Base-by-base conservation (phyloP, 2,797 vertebrate species). In the Bucorvus abyssinicus region DNA sequence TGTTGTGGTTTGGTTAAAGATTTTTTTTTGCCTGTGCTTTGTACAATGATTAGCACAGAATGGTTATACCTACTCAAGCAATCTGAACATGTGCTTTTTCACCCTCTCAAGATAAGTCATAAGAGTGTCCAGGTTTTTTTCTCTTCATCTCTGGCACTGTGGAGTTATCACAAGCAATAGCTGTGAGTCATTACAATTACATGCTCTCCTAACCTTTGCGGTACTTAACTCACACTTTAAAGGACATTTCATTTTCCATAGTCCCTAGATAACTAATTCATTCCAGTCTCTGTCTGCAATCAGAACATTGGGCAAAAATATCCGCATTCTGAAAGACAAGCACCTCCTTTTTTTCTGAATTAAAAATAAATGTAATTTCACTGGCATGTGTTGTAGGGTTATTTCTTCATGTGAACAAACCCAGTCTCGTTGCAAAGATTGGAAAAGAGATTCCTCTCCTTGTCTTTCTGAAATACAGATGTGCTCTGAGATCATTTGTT, bases 181-280 rank as follows among this genome's bases (percentile, higher is more conserved):
- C 65, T 83, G 38, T 65, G 47, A 91, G 63, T 81, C 83, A 63
- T 86, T 91, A 78, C 65, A 63, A 73, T 69, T 91, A 75, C 17
- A 49, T 71, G 34, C 44, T 76, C 63, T 86, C 22, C 36, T 38
- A 83, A 80, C 26, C 69, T 83, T 32, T 44, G 12, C 40, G 61
- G 57, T 87, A 61, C 82, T 81, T 94, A 89, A 67, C 22, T 79
- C 56, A 92, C 61, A 68, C 63, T 91, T 87, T 75, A 88, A 93
- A 87, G 57, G 38, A 69, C 50, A 42, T 67, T 83, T 83, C 14
- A 68, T 95, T 81, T 94, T 86, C 82, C 47, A n/a, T 38, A 73
- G 22, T 73, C 47, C 21, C 32, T 56, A 84, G 63, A 76, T 81
- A 95, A 81, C 34, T 36, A 87, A 81, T 59, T 42, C 36, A 42